Evolutionary conservation across 2,888 invertebrate genomes (phyloP).

Genomic region (Cryptocheilus praepositus): DNA sequence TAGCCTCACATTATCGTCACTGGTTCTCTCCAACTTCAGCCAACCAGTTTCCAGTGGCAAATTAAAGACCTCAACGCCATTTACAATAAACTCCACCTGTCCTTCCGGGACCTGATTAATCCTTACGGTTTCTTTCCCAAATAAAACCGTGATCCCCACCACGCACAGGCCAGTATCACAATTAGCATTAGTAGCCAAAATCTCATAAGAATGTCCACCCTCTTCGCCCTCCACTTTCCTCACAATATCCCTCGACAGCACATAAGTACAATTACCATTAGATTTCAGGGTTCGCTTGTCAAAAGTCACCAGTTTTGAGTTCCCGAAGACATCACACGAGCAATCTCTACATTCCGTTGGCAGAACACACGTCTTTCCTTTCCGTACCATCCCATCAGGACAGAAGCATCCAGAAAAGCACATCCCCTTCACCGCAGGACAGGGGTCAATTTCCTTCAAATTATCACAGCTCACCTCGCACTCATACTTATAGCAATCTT

Average conservation of each 20-base stretch:
- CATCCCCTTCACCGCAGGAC: constrained; percentile 80
- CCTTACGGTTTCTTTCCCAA: constrained; percentile 80
- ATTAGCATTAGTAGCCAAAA: constrained; percentile 83
- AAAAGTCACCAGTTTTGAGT: constrained; percentile 88
- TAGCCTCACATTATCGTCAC: constrained; percentile 80
- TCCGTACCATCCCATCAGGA: constrained; percentile 83
- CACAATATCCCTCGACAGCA: constrained; percentile 82
- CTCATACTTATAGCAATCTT: constrained; percentile 85
- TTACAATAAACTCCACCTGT: constrained; percentile 77
- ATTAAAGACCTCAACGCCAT: constrained; percentile 73
- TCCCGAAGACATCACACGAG: constrained; percentile 84
- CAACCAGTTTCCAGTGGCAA: constrained; percentile 80
- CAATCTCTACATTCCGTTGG: constrained; percentile 87
- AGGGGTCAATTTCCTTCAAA: constrained; percentile 77
- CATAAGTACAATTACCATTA: constrained; percentile 90
- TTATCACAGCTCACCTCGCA: constrained; percentile 88
- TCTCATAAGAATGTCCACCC: constrained; percentile 69
- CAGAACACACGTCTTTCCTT: constrained; percentile 82
- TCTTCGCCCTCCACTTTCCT: constrained; percentile 62
- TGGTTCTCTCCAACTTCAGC: constrained; percentile 78
- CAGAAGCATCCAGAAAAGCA: constrained; percentile 92
- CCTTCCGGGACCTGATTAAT: constrained; percentile 43
- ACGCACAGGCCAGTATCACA: constrained; percentile 83
- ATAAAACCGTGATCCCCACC: constrained; percentile 81
- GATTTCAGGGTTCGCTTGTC: constrained; percentile 88